Evolutionary conservation across 2,888 invertebrate genomes (phyloP), one percentile per base, ranked within the genome.

Genomic region (Acleris laterana): DNA sequence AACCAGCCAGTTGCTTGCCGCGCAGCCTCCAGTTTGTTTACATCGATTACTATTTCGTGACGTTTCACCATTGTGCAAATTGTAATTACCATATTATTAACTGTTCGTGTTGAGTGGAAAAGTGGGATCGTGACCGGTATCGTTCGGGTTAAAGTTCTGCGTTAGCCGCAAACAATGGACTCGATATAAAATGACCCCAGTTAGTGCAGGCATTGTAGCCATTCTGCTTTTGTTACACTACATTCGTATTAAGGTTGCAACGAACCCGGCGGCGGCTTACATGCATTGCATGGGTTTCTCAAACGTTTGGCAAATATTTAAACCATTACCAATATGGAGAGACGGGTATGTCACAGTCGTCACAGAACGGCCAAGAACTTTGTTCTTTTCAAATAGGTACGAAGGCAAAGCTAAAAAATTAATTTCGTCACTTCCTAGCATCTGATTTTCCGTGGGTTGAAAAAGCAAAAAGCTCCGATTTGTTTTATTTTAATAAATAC

Each of bases 11-110:
- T 90, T 85, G 89, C 82, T 79, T 84, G 88, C 85, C 89, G 89
- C 88, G 87, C 90, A 90, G 90, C 91, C 92, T 92, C 90, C 87
- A 84, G 86, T 85, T 92, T 93, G 90, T 92, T 92, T 89, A 91
- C 89, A 87, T 80, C 76, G 72, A 79, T 72, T 75, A 73, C 68
- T 73, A 66, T 72, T 76, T 75, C 72, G 78, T 83, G 82, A 77
- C 76, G 77, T 74, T 77, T 59, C 62, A 67, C 55, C 66, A 68
- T 51, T 61, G 71, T 71, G 69, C 50, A 53, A 70, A 69, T 68
- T 68, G 60, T 62, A 44, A 69, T 55, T 68, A 62, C 48, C 61
- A 60, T 55, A 51, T 62, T 19, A 44, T 49, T n/a, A 32, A 59
- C 51, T 65, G 61, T 58, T 55, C 38, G 60, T 62, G 59, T 62